Conservation (phyloP, 2,888 invertebrate genomes). For the Carterocephalus palaemon region DNA sequence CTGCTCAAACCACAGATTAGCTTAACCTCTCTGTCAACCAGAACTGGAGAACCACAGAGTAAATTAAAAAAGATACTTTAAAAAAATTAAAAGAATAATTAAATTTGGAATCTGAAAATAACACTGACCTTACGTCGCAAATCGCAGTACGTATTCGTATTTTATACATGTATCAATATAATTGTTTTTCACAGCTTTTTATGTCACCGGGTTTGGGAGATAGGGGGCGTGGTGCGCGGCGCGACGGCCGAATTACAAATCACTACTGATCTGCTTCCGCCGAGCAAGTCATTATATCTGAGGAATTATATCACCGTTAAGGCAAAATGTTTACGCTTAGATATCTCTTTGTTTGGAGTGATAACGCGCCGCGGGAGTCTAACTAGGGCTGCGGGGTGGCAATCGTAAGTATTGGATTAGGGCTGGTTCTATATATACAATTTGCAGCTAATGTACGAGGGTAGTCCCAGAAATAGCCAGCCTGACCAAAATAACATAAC, state of each 20-base stretch:
- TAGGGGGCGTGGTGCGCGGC: slow-evolving; percentile 3
- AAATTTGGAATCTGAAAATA: too few relatives aligned
- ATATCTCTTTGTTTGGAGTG: slow-evolving; percentile 16
- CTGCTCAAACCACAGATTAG: too few relatives aligned
- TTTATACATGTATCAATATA: background rate
- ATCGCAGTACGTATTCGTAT: background rate
- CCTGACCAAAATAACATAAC: too few relatives aligned
- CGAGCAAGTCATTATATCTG: slow-evolving; percentile 12
- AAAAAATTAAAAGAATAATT: background rate
- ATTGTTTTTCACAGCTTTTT: background rate
- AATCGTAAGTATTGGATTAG: slow-evolving; percentile 1
- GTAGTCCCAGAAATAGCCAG: too few relatives aligned
- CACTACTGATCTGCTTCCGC: slow-evolving; percentile 8
- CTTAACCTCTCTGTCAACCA: too few relatives aligned
- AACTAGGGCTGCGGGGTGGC: background rate
- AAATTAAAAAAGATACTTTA: too few relatives aligned
- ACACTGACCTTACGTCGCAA: slow-evolving; percentile 8
- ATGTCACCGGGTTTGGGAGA: background rate
- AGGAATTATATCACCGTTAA: slow-evolving; percentile 11
- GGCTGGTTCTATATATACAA: too few relatives aligned
- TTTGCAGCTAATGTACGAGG: too few relatives aligned
- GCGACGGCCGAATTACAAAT: slow-evolving; percentile 12
- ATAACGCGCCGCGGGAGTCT: slow-evolving; percentile 26
- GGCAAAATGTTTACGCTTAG: slow-evolving; percentile 8
- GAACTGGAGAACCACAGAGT: too few relatives aligned